phyloP scores from a whole-genome alignment of 2,113 vertebrate species.

The Azemiops feae region DNA sequence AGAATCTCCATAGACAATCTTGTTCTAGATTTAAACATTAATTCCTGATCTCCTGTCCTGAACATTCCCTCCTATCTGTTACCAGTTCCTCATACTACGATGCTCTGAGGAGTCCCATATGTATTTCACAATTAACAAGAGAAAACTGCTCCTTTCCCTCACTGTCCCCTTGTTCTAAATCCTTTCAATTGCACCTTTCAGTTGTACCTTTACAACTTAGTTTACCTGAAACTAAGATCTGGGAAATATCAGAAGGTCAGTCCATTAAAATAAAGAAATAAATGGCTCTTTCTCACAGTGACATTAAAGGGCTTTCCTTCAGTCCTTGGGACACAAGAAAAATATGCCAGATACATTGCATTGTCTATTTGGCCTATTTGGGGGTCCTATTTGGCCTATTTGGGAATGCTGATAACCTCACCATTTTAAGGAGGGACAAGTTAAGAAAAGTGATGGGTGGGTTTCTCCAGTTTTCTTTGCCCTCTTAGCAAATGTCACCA shows the following conservation, averaged over 20 bases:
- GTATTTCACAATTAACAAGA: rapidly evolving
- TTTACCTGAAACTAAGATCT: background rate
- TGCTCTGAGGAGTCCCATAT: background rate
- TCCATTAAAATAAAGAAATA: background rate
- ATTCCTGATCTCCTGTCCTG: background rate
- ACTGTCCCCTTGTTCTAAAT: too few species aligned
- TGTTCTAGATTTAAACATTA: background rate
- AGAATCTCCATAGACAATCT: background rate
- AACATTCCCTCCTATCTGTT: background rate
- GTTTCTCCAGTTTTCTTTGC: too few species aligned
- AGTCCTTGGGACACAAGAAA: background rate
- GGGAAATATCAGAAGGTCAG: background rate
- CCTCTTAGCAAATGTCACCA: background rate
- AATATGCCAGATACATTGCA: background rate
- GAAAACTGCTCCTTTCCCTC: background rate
- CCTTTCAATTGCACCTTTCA: background rate
- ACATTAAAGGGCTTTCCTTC: background rate
- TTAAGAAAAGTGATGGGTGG: background rate
- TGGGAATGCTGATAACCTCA: background rate
- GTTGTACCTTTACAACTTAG: background rate
- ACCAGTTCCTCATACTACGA: background rate
- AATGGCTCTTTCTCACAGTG: background rate
- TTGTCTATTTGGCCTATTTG: background rate
- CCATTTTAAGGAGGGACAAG: background rate
- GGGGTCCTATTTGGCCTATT: background rate